Evolutionary conservation across 2,113 vertebrate species (phyloP).

Genomic region (Nothocercus nigrocapillus): DNA sequence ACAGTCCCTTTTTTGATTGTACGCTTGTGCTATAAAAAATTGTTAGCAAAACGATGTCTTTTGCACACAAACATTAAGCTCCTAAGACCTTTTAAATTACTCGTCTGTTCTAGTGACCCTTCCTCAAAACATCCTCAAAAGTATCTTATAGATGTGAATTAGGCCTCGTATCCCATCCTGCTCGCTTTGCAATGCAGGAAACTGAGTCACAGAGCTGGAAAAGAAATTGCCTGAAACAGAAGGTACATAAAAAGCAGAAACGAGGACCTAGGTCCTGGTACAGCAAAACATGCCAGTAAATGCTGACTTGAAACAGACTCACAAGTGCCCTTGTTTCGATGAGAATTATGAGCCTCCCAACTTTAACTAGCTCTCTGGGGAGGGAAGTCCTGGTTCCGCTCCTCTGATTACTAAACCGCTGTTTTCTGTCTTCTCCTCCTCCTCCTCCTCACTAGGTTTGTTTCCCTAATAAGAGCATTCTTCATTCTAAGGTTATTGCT

Average conservation of each 20-base stretch:
- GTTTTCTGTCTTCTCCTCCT: background rate
- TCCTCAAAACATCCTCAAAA: background rate
- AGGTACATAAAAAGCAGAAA: background rate
- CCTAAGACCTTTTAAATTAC: background rate
- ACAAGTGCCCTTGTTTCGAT: background rate
- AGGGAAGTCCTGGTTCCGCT: background rate
- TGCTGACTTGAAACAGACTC: background rate
- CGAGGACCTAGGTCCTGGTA: background rate
- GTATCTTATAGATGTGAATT: background rate
- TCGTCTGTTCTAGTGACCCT: background rate
- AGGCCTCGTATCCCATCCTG: background rate
- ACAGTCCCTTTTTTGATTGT: background rate
- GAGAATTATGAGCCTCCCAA: background rate
- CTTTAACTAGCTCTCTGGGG: background rate
- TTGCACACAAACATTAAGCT: background rate
- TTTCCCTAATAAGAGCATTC: background rate
- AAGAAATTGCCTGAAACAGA: background rate
- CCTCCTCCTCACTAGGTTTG: background rate
- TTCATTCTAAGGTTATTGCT: background rate
- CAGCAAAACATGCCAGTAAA: background rate
- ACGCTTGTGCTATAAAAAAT: background rate
- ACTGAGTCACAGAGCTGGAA: background rate
- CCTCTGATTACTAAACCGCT: background rate
- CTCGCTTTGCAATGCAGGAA: background rate
- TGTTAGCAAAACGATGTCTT: background rate